Conservation (phyloP, 2,888 invertebrate species). For the Agrochola macilenta region DNA sequence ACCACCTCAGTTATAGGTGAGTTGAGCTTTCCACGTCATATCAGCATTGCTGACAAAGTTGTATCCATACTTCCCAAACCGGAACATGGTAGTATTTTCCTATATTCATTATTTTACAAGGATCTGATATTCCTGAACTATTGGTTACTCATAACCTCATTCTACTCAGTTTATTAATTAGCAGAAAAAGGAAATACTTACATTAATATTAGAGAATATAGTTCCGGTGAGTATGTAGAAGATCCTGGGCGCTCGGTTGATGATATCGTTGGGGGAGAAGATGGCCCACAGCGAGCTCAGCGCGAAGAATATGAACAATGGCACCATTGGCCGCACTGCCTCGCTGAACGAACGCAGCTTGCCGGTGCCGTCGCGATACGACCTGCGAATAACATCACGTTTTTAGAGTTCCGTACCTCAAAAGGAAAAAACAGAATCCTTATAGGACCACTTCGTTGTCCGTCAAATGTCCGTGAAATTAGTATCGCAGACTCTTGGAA, state of each 20-base stretch:
- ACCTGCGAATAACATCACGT: conserved; percentile 87
- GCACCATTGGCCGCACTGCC: conserved; percentile 96
- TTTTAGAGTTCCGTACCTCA: not conserved
- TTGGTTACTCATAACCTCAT: not conserved
- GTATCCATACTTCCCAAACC: not conserved
- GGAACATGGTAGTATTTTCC: not conserved
- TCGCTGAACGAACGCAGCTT: conserved; percentile 95
- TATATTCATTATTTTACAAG: not conserved
- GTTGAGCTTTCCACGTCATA: not conserved
- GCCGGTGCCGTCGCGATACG: conserved; percentile 96
- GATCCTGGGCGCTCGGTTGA: conserved; percentile 95
- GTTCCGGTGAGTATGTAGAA: conserved; percentile 97
- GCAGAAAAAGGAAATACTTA: conserved; percentile 89
- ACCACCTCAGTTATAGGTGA: not conserved
- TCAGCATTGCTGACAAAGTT: not conserved
- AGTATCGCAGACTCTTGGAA: too few relatives aligned
- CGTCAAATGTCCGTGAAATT: too few relatives aligned
- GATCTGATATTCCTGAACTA: not conserved
- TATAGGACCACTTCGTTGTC: too few relatives aligned
- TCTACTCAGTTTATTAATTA: not conserved
- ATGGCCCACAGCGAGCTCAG: conserved; percentile 95
- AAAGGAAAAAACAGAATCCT: too few relatives aligned
- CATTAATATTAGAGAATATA: conserved; percentile 99
- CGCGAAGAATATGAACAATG: conserved; percentile 93
- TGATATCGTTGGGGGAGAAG: conserved; percentile 95